Evolutionary conservation across 2,113 vertebrate genomes (phyloP).

Genomic region (Grammomys dolichurus): DNA sequence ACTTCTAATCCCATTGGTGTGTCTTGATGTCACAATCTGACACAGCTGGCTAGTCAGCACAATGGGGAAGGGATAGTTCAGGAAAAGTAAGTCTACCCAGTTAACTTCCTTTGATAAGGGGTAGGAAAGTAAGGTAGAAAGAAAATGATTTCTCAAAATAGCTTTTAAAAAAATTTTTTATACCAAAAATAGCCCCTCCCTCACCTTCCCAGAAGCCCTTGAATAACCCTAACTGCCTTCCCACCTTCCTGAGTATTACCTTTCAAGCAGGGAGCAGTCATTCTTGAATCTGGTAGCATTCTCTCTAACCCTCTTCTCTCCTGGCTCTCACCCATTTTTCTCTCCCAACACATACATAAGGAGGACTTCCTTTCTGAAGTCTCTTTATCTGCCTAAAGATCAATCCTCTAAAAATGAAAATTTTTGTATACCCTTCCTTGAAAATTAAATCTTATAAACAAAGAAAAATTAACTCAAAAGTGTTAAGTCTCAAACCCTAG

Average conservation of each 20-base stretch:
- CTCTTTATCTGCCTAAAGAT: neutral
- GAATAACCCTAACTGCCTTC: neutral
- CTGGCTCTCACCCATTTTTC: neutral
- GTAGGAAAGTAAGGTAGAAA: neutral
- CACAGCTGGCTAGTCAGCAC: neutral
- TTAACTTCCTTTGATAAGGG: neutral
- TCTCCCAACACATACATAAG: neutral
- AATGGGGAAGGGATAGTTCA: neutral
- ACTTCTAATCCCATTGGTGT: neutral
- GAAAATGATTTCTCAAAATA: neutral
- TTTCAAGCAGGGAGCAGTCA: neutral
- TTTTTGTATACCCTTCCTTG: neutral
- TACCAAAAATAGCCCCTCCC: neutral
- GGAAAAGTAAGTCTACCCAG: neutral
- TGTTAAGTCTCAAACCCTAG: neutral
- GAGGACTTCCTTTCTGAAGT: neutral
- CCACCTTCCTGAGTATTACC: neutral
- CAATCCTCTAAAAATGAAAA: neutral
- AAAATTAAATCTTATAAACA: neutral
- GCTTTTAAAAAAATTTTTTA: neutral
- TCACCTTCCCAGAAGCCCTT: neutral
- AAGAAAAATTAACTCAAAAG: neutral
- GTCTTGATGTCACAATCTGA: neutral
- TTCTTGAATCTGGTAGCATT: neutral
- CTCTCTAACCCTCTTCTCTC: neutral